Evolutionary conservation across 2,888 invertebrate species (phyloP).

Genomic region (Apoda limacodes): DNA sequence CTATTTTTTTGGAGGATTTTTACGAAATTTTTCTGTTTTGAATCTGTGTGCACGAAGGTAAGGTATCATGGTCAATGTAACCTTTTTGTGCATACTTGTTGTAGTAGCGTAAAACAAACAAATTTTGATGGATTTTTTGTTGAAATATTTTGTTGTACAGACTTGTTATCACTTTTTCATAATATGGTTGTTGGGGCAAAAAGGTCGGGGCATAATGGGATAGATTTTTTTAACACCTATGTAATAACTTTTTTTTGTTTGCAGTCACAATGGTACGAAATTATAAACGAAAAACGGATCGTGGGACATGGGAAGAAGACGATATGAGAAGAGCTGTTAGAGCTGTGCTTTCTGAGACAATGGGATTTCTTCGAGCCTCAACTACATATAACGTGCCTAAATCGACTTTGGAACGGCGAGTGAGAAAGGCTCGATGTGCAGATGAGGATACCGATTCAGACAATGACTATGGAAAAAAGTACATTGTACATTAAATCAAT

Average conservation of each 20-base stretch:
- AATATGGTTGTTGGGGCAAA: slow-evolving; percentile 7
- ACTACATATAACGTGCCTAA: slow-evolving; percentile 10
- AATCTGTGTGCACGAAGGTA: slow-evolving; percentile 5
- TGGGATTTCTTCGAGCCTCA: slow-evolving; percentile 11
- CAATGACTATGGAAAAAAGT: slow-evolving; percentile 8
- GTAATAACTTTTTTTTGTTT: slow-evolving; percentile 1
- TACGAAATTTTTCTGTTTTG: no score
- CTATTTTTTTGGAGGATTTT: no score
- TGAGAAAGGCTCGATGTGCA: slow-evolving; percentile 9
- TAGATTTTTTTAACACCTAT: background rate
- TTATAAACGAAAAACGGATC: slow-evolving; percentile 10
- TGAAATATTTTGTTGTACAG: slow-evolving; percentile 10
- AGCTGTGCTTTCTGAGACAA: slow-evolving; percentile 9
- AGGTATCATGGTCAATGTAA: slow-evolving; percentile 2
- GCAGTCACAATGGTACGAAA: slow-evolving; percentile 7
- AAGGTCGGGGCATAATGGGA: slow-evolving; percentile 1
- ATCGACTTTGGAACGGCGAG: slow-evolving; percentile 12
- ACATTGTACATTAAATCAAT: slow-evolving; percentile 10
- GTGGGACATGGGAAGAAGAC: slow-evolving; percentile 11
- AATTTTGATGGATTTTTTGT: slow-evolving; percentile 8
- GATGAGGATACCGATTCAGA: slow-evolving; percentile 12
- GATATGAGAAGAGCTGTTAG: slow-evolving; percentile 12
- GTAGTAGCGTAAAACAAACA: slow-evolving; percentile 9
- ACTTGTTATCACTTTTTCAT: slow-evolving; percentile 7
- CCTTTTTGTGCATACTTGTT: no score